Evolutionary conservation across 2,888 invertebrate genomes (phyloP), one percentile per base, ranked within the genome.

Genomic region (Pachydiplax longipennis): DNA sequence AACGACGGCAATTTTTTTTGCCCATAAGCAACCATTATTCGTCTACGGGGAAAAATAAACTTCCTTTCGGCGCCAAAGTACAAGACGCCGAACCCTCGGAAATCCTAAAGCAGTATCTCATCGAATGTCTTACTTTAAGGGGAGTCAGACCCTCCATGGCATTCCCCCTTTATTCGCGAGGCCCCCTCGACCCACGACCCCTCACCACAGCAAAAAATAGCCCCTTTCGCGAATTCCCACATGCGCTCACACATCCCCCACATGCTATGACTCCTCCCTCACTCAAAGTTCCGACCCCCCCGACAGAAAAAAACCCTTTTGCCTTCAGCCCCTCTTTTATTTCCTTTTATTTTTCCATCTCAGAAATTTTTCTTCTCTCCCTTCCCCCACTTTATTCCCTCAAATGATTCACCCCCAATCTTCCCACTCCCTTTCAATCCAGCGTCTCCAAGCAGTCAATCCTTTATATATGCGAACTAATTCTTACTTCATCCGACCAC

Each of bases 401-500:
- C 87, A 87, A 87, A 87, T 87, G 87, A 87, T 87, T 87, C 87
- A 87, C 87, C 61, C 58, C 58, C 82, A 44, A 81, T 44, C 37
- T 37, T 44, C 44, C 37, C 40, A 3, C 81, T 10, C 22, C 10
- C 83, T 58, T 25, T 58, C 37, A n/a, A 40, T 61, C 10, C 48
- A 25, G 25, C 82, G 44, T 13, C 40, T 82, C 81, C n/a, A n/a
- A 65, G 65, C 65, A 65, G 65, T 65, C 73, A 73, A 73, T 73
- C 73, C 73, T 73, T 73, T 73, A 31, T 53, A 53, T 73, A 73
- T 73, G 73, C 73, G 73, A 73, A 73, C 73, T 73, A 73, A 73
- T 73, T 73, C 73, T 31, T 73, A 31, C 73, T 73, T 31, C 73
- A 31, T 73, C 31, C 25, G 73, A 73, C 73, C 73, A 73, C 73